A percentile compares a stretch with the other conserved stretches of the same genome.
Conservation (phyloP, 2,113 vertebrate species). For the Marcusenius ussheri region DNA sequence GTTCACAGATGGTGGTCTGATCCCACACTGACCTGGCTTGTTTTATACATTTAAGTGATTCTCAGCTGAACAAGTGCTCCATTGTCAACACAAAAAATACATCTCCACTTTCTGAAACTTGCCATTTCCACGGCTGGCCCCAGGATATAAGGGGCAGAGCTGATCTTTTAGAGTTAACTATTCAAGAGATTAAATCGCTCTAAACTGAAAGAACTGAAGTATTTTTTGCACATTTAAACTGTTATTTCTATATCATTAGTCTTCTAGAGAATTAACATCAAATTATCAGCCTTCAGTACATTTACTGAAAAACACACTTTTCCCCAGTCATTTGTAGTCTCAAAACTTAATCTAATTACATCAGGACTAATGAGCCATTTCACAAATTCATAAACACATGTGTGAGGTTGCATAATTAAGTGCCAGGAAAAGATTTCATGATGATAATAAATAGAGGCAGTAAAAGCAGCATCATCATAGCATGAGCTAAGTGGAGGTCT, state of each 20-base stretch:
- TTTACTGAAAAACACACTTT: background rate
- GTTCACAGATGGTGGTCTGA: conserved; percentile 14
- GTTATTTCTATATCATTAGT: background rate
- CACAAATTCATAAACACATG: background rate
- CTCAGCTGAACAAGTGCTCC: background rate
- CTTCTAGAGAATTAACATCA: background rate
- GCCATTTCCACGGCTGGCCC: background rate
- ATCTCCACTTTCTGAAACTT: background rate
- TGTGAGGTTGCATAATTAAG: background rate
- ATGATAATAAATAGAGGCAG: background rate
- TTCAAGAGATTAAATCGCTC: background rate
- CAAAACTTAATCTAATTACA: background rate
- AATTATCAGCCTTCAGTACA: background rate
- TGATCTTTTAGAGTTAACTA: background rate
- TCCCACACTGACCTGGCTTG: conserved; percentile 10
- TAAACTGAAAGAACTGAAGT: background rate
- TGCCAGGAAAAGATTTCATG: background rate
- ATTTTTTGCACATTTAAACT: background rate
- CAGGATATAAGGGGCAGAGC: background rate
- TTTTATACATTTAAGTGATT: conserved; percentile 14
- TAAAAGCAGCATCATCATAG: background rate
- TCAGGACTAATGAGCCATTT: background rate
- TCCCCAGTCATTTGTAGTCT: background rate
- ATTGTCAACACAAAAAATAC: conserved; percentile 8
- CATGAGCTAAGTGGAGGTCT: background rate